Base-by-base conservation (phyloP, 2,797 vertebrate genomes). In the Enteromius paludinosus region DNA sequence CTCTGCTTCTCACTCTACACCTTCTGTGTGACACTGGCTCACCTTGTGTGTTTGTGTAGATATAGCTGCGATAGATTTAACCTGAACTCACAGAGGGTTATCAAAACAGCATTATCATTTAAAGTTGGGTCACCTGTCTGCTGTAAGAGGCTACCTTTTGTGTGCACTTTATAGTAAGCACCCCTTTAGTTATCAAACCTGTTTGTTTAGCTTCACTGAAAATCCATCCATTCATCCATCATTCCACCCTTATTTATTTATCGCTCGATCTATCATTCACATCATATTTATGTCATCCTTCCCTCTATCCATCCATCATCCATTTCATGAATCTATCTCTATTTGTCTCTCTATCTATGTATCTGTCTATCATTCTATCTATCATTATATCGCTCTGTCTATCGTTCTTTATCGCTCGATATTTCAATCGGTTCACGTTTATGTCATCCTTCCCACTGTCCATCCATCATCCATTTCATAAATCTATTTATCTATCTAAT, bases 31-130 rank as follows among this genome's bases (percentile, higher is more conserved):
- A 78, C 68, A 78, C 73, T 23, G 69, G 43, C 20, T 73, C 83
- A 72, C 43, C 41, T 38, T 61, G 38, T 43, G 2, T 28, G 64
- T 49, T 79, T 73, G 35, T 65, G 38, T 70, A 65, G 45, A 59
- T 78, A 71, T 69, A 64, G 54, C 62, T 30, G 14, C 47, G 47
- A 83, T 84, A 45, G 83, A 83, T 38, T 83, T 68, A 83, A 62
- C 68, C 59, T 77, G 6, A 62, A 20, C 20, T 28, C 30, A 77
- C 43, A 41, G 35, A 41, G 49, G 41, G 68, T 78, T 83, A 72
- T 82, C 62, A 77, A 84, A 75, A 72, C 33, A 65, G 52, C 6
- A 12, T 70, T 62, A 47, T 64, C 64, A 11, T 41, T 30, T 23
- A 23, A 14, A 33, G n/a, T 20, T 70, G 65, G 23, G 49, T 76